Percentiles rank a stretch among this genome's conserved stretches.
phyloP scores from a whole-genome alignment of 2,797 vertebrate genomes.

The Trematomus bernacchii region DNA sequence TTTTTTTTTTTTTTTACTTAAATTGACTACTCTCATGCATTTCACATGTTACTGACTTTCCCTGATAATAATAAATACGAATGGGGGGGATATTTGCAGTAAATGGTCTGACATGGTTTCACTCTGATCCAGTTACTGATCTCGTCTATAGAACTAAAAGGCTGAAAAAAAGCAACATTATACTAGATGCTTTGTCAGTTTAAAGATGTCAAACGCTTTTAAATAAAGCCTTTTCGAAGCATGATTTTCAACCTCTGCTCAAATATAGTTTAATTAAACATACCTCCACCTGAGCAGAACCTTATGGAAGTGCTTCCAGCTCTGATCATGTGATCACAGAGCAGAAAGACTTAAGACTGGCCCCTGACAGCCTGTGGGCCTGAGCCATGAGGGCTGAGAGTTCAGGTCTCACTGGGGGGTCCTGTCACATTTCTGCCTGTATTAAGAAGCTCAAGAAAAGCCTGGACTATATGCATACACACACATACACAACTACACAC shows the following conservation, averaged over 20 bases:
- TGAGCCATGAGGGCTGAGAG: conserved; percentile 50
- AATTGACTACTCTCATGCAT: not conserved
- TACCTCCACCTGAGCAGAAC: conserved; percentile 50
- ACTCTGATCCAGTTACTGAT: conserved; percentile 15
- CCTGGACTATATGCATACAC: conserved; percentile 47
- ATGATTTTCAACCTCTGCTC: conserved; percentile 6
- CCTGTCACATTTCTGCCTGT: conserved; percentile 62
- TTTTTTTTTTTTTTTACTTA: not conserved
- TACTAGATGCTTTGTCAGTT: not conserved
- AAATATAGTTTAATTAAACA: conserved; percentile 6
- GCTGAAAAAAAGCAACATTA: not conserved
- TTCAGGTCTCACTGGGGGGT: conserved; percentile 73
- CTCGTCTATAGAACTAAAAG: not conserved
- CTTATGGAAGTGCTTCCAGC: conserved; percentile 28
- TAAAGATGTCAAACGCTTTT: not conserved
- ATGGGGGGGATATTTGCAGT: not conserved
- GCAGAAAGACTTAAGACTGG: conserved; percentile 56
- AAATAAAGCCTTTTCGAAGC: not conserved
- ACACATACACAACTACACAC: conserved; percentile 19
- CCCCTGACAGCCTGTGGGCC: conserved; percentile 58
- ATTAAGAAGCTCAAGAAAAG: conserved; percentile 62
- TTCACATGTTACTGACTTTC: not conserved
- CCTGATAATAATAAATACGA: not conserved
- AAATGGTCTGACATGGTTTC: not conserved
- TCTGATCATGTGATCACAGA: conserved; percentile 58